These are phyloP conservation scores for Petrophora chlorosata DNA, from an alignment of 2,888 invertebrate species.

Conservation along the genomic window DNA sequence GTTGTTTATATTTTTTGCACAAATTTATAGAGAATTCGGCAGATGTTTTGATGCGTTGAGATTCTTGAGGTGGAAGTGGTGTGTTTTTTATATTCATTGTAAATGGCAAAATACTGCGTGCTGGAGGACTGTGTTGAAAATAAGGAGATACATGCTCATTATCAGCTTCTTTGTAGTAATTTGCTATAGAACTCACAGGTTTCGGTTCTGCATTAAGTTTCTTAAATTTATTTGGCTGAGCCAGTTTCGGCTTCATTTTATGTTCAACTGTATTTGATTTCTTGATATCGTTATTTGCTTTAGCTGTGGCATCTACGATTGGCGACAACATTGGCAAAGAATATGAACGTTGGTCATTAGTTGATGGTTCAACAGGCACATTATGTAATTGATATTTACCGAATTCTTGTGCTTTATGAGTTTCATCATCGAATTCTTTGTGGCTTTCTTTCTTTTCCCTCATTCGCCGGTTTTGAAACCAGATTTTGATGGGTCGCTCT, in stretches of 20 bases:
- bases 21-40: slow-evolving; percentile 16
- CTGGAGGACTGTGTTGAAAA: neutral
- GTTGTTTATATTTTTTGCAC: slow-evolving; percentile 20
- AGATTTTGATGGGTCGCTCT: slow-evolving; percentile 91
- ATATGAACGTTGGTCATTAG: slow-evolving; percentile 41
- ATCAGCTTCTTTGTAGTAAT: slow-evolving; percentile 17
- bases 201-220: neutral
- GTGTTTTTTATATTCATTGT: neutral
- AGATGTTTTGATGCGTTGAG: slow-evolving; percentile 5
- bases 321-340: slow-evolving; percentile 43
- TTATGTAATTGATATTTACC: slow-evolving; percentile 51
- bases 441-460: slow-evolving; percentile 85
- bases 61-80: slow-evolving; percentile 3
- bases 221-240: slow-evolving; percentile 11
- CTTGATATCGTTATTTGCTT: slow-evolving; percentile 5
- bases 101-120: neutral
- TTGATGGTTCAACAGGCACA: slow-evolving; percentile 39
- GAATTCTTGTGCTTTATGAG: slow-evolving; percentile 33
- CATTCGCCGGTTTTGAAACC: slow-evolving; percentile 94
- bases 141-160: slow-evolving; percentile 5
- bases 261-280: neutral
- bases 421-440: slow-evolving; percentile 45
- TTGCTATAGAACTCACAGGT: neutral
- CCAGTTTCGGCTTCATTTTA: neutral
- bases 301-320: slow-evolving; percentile 12